These are phyloP conservation scores for Pandemis heparana DNA, from an alignment of 2,888 invertebrate genomes.

Conservation along the genomic window DNA sequence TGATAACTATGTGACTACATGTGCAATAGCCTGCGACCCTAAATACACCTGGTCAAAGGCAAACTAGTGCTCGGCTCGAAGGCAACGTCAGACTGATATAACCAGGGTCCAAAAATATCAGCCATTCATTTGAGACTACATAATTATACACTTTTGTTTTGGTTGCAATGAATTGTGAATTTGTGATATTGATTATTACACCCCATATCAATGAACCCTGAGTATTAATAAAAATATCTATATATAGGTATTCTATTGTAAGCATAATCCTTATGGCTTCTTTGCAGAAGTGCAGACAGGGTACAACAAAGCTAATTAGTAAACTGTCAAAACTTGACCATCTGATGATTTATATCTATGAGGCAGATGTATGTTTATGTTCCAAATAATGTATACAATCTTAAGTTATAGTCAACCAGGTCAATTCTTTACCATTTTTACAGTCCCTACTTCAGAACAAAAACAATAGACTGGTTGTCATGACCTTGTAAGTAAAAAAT, in stretches of 20 bases:
- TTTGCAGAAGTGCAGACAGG: not conserved
- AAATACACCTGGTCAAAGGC: constrained; percentile 3
- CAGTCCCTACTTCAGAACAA: too few species aligned
- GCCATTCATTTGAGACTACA: not conserved
- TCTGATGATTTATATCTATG: too few species aligned
- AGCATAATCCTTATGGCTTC: not conserved
- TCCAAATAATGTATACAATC: too few species aligned
- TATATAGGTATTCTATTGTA: constrained; percentile 18
- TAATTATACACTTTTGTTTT: not conserved
- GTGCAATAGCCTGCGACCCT: constrained; percentile 19
- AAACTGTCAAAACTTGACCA: too few species aligned
- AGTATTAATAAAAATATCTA: constrained; percentile 38
- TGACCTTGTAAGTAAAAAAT: too few species aligned
- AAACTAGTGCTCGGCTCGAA: constrained; percentile 28
- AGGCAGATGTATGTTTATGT: too few species aligned
- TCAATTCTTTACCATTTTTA: too few species aligned
- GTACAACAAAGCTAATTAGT: not conserved
- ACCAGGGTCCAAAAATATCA: constrained; percentile 41
- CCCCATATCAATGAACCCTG: constrained; percentile 41
- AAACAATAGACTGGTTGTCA: too few species aligned
- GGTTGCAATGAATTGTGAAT: not conserved
- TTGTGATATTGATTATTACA: not conserved
- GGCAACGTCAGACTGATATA: constrained; percentile 21
- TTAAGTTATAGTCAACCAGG: too few species aligned
- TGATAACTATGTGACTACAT: constrained; percentile 27